Evolutionary conservation across 2,888 invertebrate species (phyloP).

Genomic region (Lissonota sp.): DNA sequence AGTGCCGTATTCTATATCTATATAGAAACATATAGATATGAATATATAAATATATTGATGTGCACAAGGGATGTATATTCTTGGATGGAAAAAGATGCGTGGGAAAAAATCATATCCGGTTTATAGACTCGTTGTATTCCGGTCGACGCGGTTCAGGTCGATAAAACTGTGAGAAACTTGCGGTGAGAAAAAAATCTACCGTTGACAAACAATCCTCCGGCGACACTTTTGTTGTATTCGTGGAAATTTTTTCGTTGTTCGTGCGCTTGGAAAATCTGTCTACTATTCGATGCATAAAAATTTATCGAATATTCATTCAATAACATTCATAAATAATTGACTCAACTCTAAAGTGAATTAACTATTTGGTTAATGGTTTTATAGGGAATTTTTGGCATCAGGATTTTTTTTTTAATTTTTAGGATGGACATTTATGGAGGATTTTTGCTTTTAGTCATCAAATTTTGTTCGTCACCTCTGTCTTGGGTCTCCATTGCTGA

Average conservation of each 20-base stretch:
- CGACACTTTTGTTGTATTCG: background rate
- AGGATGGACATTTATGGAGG: background rate
- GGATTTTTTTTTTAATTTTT: background rate
- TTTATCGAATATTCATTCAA: no score
- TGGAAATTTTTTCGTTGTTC: background rate
- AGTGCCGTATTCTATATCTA: conserved; percentile 1
- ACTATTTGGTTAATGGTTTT: background rate
- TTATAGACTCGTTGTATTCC: conserved; percentile 28
- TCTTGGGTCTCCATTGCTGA: no score
- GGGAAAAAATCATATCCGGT: conserved; percentile 13
- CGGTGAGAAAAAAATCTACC: conserved; percentile 4
- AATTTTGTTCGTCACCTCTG: background rate
- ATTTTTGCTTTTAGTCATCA: background rate
- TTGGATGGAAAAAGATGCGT: background rate
- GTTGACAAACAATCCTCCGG: conserved; percentile 12
- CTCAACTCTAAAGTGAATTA: no score
- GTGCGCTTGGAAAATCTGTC: no score
- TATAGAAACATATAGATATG: background rate
- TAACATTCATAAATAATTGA: no score
- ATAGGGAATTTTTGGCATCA: background rate
- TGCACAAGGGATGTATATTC: conserved; percentile 11
- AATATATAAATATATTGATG: background rate
- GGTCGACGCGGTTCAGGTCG: conserved; percentile 14
- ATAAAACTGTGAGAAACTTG: conserved; percentile 24
- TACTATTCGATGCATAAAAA: no score